Evolutionary conservation across 1,140 invertebrate species (phyloP).

Genomic region (Megalonaias nervosa): DNA sequence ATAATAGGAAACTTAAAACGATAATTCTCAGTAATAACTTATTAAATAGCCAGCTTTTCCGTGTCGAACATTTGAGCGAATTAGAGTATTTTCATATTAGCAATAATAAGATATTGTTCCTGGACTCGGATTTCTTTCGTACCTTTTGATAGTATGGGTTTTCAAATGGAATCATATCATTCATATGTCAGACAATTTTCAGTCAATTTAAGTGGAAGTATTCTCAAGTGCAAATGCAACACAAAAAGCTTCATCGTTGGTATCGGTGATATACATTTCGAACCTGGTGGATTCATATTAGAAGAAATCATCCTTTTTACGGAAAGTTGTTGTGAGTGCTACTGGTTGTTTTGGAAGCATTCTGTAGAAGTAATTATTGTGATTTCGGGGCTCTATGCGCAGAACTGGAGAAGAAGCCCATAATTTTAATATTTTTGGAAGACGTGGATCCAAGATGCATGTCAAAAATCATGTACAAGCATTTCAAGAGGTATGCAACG

Average conservation of each 20-base stretch:
- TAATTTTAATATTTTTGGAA: slow-evolving; percentile 9
- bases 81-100: not conserved
- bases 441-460: not conserved
- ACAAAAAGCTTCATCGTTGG: not conserved
- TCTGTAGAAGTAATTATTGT: slow-evolving; percentile 11
- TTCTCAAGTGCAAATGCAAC: not conserved
- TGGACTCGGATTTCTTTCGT: not conserved
- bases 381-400: not conserved
- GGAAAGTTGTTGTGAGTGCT: not conserved
- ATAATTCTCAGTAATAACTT: not conserved
- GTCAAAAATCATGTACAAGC: not conserved
- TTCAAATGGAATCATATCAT: not conserved
- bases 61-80: not conserved
- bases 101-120: not conserved
- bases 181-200: not conserved
- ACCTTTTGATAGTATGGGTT: not conserved
- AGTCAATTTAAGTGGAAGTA: not conserved
- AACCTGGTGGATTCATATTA: not conserved
- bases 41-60: not conserved
- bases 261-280: slow-evolving; percentile 5
- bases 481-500: not conserved
- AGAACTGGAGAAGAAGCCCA: not conserved
- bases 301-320: slow-evolving; percentile 5
- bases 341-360: not conserved
- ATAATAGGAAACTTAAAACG: not conserved